A percentile compares a stretch with the other conserved stretches of the same genome.
phyloP scores from a whole-genome alignment of 1,140 invertebrate species.

The Papilio polytes region DNA sequence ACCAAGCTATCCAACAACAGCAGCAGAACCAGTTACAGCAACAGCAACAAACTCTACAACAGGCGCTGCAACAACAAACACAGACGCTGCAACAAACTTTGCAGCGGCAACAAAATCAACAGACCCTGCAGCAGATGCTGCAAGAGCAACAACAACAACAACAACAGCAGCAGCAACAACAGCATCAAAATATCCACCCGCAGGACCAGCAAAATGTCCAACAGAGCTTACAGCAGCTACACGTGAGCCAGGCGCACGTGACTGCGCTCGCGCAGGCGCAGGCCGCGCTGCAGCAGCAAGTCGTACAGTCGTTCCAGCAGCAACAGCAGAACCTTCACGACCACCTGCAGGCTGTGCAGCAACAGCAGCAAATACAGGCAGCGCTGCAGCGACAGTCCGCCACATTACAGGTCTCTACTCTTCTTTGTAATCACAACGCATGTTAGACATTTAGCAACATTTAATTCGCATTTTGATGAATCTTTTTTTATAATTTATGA shows the following conservation, averaged over 20 bases:
- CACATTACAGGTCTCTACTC: constrained; percentile 66
- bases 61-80: constrained; percentile 76
- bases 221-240: constrained; percentile 70
- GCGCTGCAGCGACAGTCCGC: constrained; percentile 77
- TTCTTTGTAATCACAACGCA: no score
- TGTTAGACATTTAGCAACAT: no score
- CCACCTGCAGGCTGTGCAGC: constrained; percentile 74
- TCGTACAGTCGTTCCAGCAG: constrained; percentile 75
- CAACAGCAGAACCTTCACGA: constrained; percentile 75
- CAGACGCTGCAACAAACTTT: constrained; percentile 70
- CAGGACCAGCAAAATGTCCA: constrained; percentile 75
- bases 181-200: constrained; percentile 81
- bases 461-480: no score
- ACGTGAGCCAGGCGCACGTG: constrained; percentile 76
- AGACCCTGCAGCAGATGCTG: constrained; percentile 73
- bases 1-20: constrained; percentile 54
- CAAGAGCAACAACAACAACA: constrained; percentile 75
- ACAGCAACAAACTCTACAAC: constrained; percentile 69
- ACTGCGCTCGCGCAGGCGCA: constrained; percentile 75
- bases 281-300: constrained; percentile 74
- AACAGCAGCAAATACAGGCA: constrained; percentile 80
- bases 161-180: constrained; percentile 71
- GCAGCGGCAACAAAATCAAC: constrained; percentile 68
- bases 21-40: constrained; percentile 64
- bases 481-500: no score